phyloP scores from a whole-genome alignment of 2,888 invertebrate species.

The Acanthosepion lycidas region DNA sequence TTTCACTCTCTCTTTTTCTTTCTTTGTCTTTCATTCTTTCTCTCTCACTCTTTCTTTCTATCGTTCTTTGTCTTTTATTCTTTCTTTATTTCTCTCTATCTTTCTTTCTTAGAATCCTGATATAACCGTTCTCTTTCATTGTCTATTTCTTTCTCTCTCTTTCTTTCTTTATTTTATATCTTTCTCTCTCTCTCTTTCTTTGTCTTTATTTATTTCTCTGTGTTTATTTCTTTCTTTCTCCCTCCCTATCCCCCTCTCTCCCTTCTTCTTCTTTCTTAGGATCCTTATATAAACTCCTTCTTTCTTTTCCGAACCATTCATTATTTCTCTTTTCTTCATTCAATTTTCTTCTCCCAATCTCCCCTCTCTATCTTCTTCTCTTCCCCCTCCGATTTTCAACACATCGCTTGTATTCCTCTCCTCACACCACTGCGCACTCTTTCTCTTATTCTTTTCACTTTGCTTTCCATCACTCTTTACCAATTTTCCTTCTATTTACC shows the following conservation, averaged over 20 bases:
- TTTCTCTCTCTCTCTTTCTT: no score
- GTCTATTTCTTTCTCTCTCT: no score
- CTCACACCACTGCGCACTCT: no score
- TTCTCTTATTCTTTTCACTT: neutral
- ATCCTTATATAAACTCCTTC: neutral
- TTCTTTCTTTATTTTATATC: no score
- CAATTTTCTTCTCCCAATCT: no score
- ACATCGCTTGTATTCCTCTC: no score
- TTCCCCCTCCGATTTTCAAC: no score
- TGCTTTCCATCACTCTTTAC: neutral
- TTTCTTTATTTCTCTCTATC: accelerated
- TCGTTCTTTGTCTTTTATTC: neutral
- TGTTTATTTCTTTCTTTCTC: neutral
- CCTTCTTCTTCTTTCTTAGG: neutral
- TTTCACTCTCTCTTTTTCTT: neutral
- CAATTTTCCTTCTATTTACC: neutral
- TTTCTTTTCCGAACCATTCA: neutral
- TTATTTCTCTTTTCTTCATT: no score
- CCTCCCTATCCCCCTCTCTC: neutral
- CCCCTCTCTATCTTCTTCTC: no score
- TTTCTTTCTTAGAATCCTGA: neutral
- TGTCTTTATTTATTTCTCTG: no score
- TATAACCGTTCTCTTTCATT: neutral
- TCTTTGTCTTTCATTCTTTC: neutral
- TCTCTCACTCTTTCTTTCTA: neutral